Evolutionary conservation across 2,888 invertebrate genomes (phyloP).

Genomic region (Boloria selene): DNA sequence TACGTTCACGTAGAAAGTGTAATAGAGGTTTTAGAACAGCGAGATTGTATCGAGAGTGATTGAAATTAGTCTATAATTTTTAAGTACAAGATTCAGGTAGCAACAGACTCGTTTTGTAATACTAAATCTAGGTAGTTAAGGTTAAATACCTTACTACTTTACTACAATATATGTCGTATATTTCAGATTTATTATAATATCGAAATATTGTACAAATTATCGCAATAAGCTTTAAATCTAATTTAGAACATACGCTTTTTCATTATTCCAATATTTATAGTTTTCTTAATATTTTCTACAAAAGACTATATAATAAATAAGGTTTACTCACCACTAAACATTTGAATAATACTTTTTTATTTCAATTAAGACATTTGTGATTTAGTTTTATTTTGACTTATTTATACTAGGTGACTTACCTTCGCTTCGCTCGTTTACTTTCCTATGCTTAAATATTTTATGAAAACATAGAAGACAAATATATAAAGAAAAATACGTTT

Average conservation of each 20-base stretch:
- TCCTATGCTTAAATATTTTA: too few relatives aligned
- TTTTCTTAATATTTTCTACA: constrained; percentile 6
- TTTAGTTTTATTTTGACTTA: too few relatives aligned
- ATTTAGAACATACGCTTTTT: constrained; percentile 80
- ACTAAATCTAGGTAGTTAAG: constrained; percentile 4
- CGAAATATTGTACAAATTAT: constrained; percentile 17
- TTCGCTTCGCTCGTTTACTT: too few relatives aligned
- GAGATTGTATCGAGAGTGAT: constrained; percentile 1
- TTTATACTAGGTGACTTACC: too few relatives aligned
- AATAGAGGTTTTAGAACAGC: neutral
- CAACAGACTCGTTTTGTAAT: constrained; percentile 9
- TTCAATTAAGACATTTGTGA: too few relatives aligned
- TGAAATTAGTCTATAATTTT: neutral
- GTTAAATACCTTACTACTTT: too few relatives aligned
- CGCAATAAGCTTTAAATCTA: constrained; percentile 52
- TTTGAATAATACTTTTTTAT: too few relatives aligned
- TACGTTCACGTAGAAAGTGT: neutral
- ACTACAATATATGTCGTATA: neutral
- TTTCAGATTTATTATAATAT: neutral
- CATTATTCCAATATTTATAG: constrained; percentile 46
- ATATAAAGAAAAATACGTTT: too few relatives aligned
- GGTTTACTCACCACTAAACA: constrained; percentile 4
- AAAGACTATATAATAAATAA: neutral
- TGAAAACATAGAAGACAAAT: too few relatives aligned
- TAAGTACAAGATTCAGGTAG: constrained; percentile 13